Conservation (phyloP, 2,113 vertebrate species). For the Chloebia gouldiae region DNA sequence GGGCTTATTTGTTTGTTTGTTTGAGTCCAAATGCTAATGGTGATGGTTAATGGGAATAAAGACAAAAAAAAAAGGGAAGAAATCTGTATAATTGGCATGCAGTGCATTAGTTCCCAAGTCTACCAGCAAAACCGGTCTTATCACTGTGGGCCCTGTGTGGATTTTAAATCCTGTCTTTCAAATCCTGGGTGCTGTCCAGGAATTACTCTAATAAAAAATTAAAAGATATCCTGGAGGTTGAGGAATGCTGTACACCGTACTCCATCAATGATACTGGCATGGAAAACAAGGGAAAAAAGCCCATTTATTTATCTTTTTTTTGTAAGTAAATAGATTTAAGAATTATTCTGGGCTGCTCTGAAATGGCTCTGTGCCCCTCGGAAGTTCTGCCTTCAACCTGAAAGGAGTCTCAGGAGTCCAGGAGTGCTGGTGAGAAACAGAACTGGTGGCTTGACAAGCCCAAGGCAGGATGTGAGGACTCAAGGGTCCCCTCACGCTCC, state of each 20-base stretch:
- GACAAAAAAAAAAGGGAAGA: not conserved
- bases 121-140: not conserved
- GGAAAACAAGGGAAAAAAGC: not conserved
- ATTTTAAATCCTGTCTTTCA: not conserved
- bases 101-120: not conserved
- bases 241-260: not conserved
- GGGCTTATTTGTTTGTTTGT: not conserved
- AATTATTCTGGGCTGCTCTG: not conserved
- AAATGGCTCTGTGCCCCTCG: not conserved
- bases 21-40: not conserved
- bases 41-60: not conserved
- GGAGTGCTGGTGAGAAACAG: not conserved
- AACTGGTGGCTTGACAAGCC: not conserved
- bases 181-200: not conserved
- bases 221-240: not conserved
- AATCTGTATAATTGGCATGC: not conserved
- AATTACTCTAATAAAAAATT: not conserved
- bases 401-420: not conserved
- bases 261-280: not conserved
- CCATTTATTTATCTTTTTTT: not conserved
- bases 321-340: not conserved
- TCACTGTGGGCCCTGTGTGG: not conserved
- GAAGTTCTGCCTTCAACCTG: not conserved
- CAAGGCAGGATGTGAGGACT: not conserved
- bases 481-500: not conserved